A percentile compares a stretch with the other conserved stretches of the same genome.
These are phyloP conservation scores for Oxytorus armatus DNA, from an alignment of 2,888 invertebrate genomes.

Conservation along the genomic window DNA sequence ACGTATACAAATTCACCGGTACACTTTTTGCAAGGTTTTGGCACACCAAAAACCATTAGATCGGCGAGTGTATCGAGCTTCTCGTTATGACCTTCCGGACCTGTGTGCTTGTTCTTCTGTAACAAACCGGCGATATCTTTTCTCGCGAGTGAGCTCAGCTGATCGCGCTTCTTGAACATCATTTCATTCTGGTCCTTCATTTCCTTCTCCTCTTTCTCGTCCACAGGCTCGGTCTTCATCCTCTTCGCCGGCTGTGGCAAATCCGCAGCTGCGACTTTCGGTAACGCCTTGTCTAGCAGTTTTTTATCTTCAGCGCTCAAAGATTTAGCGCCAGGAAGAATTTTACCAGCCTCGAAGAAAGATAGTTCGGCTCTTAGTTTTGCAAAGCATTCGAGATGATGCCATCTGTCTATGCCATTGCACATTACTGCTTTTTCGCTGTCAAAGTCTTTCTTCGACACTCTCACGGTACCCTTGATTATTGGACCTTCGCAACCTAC, in stretches of 20 bases:
- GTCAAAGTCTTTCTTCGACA: slow-evolving; percentile 94
- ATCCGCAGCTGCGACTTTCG: slow-evolving; percentile 86
- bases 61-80: slow-evolving; percentile 92
- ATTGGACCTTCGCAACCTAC: slow-evolving; percentile 94
- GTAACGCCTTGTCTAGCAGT: slow-evolving; percentile 87
- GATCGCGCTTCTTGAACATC: slow-evolving; percentile 89
- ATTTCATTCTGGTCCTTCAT: slow-evolving; percentile 90
- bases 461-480: slow-evolving; percentile 88
- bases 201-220: slow-evolving; percentile 86
- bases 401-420: slow-evolving; percentile 95
- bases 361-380: slow-evolving; percentile 90
- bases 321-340: slow-evolving; percentile 90
- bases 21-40: slow-evolving; percentile 92
- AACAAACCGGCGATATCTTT: slow-evolving; percentile 88
- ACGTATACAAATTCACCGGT: slow-evolving; percentile 89
- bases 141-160: slow-evolving; percentile 86
- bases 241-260: slow-evolving; percentile 88
- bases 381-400: slow-evolving; percentile 96
- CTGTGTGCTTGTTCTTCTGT: slow-evolving; percentile 89
- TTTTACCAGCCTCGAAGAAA: slow-evolving; percentile 90
- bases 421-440: slow-evolving; percentile 91
- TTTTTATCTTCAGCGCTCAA: slow-evolving; percentile 90
- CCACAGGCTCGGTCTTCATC: slow-evolving; percentile 87
- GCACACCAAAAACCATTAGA: slow-evolving; percentile 94
- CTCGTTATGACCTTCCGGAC: slow-evolving; percentile 89